These are phyloP conservation scores for Notamacropus eugenii DNA, from an alignment of 2,797 vertebrate genomes.

Conservation along the genomic window DNA sequence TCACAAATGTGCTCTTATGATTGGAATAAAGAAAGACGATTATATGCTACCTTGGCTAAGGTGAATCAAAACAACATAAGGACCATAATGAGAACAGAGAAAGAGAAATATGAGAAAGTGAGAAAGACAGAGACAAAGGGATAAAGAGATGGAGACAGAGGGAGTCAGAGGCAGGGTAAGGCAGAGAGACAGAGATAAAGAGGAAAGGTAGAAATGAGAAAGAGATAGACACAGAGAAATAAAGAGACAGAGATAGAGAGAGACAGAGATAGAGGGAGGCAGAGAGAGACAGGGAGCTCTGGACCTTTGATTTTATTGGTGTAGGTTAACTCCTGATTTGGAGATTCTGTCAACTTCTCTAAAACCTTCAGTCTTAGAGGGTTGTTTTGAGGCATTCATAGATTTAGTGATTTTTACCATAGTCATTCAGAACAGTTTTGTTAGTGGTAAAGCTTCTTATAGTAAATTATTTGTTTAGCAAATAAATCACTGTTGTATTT, in stretches of 20 bases:
- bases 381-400: neutral
- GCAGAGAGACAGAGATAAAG: neutral
- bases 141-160: no score
- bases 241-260: neutral
- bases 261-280: neutral
- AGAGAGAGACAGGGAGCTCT: neutral
- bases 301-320: neutral
- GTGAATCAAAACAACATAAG: neutral
- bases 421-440: neutral
- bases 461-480: no score
- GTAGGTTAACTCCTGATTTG: neutral
- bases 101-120: no score
- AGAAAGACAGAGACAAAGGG: neutral
- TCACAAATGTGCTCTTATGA: neutral
- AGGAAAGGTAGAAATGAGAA: neutral
- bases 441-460: neutral
- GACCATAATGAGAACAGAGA: neutral
- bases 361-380: neutral
- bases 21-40: neutral
- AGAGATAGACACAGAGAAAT: neutral
- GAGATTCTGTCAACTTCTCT: neutral
- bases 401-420: neutral
- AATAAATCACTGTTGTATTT: no score
- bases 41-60: neutral
- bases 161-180: neutral